Evolutionary conservation across 2,888 invertebrate species (phyloP), one percentile per base, ranked within the genome.

Genomic region (Tridacna gigas): DNA sequence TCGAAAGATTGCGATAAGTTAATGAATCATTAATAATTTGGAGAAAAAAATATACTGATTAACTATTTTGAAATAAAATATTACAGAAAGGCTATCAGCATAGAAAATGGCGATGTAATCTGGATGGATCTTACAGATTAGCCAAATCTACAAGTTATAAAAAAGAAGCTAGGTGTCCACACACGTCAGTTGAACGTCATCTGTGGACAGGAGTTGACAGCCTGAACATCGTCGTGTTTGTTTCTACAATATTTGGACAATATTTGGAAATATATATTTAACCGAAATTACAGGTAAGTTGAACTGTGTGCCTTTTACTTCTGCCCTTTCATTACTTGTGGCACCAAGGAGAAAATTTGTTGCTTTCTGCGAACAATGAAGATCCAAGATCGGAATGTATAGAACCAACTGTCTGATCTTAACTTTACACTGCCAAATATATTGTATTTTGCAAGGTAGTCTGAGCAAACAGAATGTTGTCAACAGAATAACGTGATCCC

Each of bases 161-260:
- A 22, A 76, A 45, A 74, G 77, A 61, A 22, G n/a, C 9, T 22
- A 86, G 84, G 80, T 84, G 84, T 82, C 28, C 48, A 75, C 18
- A 80, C 18, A 75, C 83, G 87, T 87, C 87, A 87, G 77, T 87
- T 26, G 63, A 48, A 78, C 80, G 87, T 83, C 87, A 84, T 63
- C 77, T 48, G 20, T 74, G 28, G 82, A 83, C 82, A 84, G 74
- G 75, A 76, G 78, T 71, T 84, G 87, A 87, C 87, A 87, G 51
- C 22, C 18, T 37, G 25, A 18, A 28, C 56, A 51, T 25, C 20
- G n/a, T 22, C 20, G 20, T 51, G 26, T 48, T 22, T 9, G 25
- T 22, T 51, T 20, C 51, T 47, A 47, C 51, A 71, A 51, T 71
- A 71, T 22, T 71, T 25, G 25, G 51, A 71, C 71, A 71, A 71